phyloP scores from a whole-genome alignment of 2,113 vertebrate species.

The Tupaia tana region DNA sequence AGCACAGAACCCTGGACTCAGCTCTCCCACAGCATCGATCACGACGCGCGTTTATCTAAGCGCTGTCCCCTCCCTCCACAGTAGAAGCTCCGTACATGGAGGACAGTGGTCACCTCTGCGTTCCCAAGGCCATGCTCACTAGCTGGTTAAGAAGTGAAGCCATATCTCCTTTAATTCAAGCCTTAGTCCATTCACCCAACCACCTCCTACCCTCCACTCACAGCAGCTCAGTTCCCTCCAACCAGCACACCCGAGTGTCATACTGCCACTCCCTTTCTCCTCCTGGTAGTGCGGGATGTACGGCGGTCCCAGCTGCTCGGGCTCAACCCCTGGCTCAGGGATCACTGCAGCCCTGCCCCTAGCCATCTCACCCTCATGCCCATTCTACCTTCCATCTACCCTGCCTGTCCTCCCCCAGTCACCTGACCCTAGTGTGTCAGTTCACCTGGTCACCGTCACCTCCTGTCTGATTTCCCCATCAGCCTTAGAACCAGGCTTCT shows the following conservation, averaged over 20 bases:
- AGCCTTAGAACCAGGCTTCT: not conserved
- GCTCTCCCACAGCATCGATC: not conserved
- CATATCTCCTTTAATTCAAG: not conserved
- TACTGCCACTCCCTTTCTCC: not conserved
- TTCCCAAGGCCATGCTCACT: not conserved
- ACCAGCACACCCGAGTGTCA: not conserved
- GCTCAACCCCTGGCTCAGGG: not conserved
- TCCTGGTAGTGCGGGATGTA: not conserved
- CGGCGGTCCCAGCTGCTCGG: not conserved
- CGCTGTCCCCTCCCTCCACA: not conserved
- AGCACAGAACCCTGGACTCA: not conserved
- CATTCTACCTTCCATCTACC: not conserved
- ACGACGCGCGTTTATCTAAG: too few relatives aligned
- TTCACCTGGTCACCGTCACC: not conserved
- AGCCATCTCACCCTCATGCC: not conserved
- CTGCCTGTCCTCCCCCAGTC: not conserved
- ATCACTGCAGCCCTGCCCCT: not conserved
- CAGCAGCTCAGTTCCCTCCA: not conserved
- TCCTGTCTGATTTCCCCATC: not conserved
- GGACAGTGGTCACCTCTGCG: not conserved
- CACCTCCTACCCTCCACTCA: not conserved
- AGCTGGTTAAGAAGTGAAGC: not conserved
- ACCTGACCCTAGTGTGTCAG: not conserved
- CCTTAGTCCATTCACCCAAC: not conserved
- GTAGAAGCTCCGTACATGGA: not conserved